These are phyloP conservation scores for Microtus pennsylvanicus DNA, from an alignment of 2,113 vertebrate genomes.

Conservation along the genomic window DNA sequence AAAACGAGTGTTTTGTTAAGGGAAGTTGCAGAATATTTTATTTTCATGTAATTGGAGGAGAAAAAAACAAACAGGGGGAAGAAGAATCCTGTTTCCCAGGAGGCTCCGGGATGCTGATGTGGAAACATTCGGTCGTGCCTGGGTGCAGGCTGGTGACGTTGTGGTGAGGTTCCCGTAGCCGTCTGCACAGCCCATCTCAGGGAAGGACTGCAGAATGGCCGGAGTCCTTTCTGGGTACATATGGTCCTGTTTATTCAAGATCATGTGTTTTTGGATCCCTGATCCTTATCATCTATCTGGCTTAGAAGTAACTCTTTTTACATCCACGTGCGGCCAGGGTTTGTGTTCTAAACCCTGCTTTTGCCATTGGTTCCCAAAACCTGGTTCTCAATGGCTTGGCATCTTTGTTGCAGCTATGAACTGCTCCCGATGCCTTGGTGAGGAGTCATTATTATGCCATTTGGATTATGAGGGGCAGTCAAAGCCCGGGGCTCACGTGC, in stretches of 20 bases:
- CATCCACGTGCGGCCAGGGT: neutral
- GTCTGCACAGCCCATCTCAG: neutral
- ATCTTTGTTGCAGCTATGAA: neutral
- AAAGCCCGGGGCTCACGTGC: neutral
- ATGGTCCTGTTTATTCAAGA: neutral
- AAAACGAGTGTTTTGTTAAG: slow-evolving; percentile 57
- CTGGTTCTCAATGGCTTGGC: neutral
- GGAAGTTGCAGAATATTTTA: slow-evolving; percentile 40
- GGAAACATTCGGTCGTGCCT: neutral
- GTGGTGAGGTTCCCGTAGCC: neutral
- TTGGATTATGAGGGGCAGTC: neutral
- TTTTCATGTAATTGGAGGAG: neutral
- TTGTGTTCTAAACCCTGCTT: neutral
- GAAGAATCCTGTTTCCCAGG: neutral
- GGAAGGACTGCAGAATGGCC: neutral
- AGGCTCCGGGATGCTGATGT: neutral
- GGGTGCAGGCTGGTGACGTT: neutral
- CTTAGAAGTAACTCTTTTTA: neutral
- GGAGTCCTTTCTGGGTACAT: neutral
- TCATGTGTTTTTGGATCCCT: neutral
- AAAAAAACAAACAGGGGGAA: neutral
- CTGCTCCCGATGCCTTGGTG: neutral
- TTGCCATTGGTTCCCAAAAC: neutral
- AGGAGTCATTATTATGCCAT: neutral
- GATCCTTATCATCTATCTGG: neutral